phyloP scores from a whole-genome alignment of 2,113 vertebrate species.

The Delphinapterus leucas region DNA sequence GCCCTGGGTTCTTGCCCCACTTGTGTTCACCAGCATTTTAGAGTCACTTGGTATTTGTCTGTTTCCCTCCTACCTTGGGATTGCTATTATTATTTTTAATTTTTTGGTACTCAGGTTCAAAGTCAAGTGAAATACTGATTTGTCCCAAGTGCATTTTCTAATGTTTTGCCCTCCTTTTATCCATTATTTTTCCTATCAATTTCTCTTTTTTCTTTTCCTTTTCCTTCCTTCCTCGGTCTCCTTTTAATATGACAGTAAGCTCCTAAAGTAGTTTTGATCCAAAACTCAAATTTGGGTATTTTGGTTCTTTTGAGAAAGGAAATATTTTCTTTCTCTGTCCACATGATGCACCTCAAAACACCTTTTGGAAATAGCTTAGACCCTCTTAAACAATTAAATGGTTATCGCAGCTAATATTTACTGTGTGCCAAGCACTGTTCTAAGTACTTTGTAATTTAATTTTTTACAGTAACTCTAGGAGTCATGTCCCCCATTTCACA shows the following conservation, averaged over 20 bases:
- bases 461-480: neutral
- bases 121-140: neutral
- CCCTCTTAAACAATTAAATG: neutral
- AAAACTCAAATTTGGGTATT: neutral
- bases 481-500: neutral
- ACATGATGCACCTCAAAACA: neutral
- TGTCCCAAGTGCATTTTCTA: neutral
- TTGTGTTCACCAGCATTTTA: rapidly evolving
- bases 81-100: neutral
- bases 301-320: conserved; percentile 20
- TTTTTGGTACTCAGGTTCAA: neutral
- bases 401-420: neutral
- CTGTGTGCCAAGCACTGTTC: neutral
- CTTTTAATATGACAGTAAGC: neutral
- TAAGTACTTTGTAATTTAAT: neutral
- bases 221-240: neutral
- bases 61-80: neutral
- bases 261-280: neutral
- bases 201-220: neutral
- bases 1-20: rapidly evolving
- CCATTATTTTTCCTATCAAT: neutral
- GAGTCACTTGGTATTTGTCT: neutral
- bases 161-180: neutral
- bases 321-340: neutral
- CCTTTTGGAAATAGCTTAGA: neutral